Base-by-base conservation (phyloP, 1,140 invertebrate species). In the Zophobas morio region DNA sequence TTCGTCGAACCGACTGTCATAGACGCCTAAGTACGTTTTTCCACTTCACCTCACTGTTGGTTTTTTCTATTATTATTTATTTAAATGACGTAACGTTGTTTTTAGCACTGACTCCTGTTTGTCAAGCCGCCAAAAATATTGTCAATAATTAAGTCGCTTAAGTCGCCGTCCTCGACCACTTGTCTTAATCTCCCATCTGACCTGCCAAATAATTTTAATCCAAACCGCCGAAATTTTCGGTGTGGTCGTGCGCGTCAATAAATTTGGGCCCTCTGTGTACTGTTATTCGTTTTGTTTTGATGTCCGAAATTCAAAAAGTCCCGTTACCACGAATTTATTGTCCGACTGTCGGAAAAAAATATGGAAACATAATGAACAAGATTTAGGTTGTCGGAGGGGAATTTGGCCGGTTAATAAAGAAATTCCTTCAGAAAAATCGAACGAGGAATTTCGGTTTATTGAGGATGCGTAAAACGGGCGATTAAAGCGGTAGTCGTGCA, bases 201-300 rank as follows among this genome's bases (percentile, higher is more conserved):
- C 54, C 54, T 57, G 54, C 34, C 54, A 57, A 57, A 57, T 57
- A 57, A 57, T 57, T 57, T 57, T 57, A 57, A 36, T 57, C 6
- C 20, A 34, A 57, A 57, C 4, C 1, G 1, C 4, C 2, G 49
- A 53, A 57, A 57, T 8, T 57, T 57, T 57, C 54, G 1, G 54
- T 57, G 54, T 35, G 54, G 54, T 57, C 54, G 33, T 57, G 54
- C 20, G 6, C 35, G 33, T 57, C 54, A 8, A 57, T 57, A 57
- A 57, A 57, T 57, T 57, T 57, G 33, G 33, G 54, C 34, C 35
- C 42, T 46, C 42, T 3, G 49, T 51, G 49, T 51, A 51, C 34
- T 57, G 54, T 57, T 57, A 57, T 33, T 57, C n/a, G 2, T 5
- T 51, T 51, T 51, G 2, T 5, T 51, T 20, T 51, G 3, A 3